Percentiles rank a stretch among this genome's conserved stretches.
phyloP scores from a whole-genome alignment of 2,797 vertebrate genomes.

The Buceros bicornis region DNA sequence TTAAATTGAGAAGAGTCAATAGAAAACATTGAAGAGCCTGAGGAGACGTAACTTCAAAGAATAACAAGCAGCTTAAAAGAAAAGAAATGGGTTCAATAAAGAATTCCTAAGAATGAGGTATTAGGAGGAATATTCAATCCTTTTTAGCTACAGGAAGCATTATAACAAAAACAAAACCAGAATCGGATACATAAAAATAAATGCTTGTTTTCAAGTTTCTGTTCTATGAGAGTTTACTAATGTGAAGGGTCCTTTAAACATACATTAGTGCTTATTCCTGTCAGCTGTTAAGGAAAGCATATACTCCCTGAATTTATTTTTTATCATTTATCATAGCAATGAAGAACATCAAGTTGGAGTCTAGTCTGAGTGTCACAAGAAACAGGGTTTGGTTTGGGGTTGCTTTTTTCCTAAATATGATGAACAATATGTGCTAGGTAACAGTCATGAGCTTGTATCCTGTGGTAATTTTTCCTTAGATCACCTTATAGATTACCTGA shows the following conservation, averaged over 20 bases:
- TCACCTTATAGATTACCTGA: neutral
- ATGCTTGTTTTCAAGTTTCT: neutral
- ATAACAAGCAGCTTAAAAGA: constrained; percentile 64
- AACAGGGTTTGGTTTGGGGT: rapidly evolving
- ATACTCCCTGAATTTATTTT: neutral
- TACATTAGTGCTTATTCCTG: neutral
- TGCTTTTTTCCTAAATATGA: neutral
- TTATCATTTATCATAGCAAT: neutral
- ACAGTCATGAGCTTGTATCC: neutral
- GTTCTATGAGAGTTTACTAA: neutral
- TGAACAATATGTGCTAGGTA: neutral
- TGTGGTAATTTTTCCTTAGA: neutral
- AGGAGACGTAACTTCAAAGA: constrained; percentile 81
- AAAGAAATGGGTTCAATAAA: constrained; percentile 24
- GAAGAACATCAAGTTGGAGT: neutral
- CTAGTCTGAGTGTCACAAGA: neutral
- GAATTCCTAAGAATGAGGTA: neutral
- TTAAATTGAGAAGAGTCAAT: constrained; percentile 85
- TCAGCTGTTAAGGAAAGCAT: neutral
- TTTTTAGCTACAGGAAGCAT: neutral
- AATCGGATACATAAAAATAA: neutral
- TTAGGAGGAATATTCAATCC: neutral
- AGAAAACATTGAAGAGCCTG: constrained; percentile 78
- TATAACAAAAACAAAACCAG: neutral
- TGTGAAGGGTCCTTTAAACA: neutral